Evolutionary conservation across 2,797 vertebrate species (phyloP).

Genomic region (Sardinella longiceps): DNA sequence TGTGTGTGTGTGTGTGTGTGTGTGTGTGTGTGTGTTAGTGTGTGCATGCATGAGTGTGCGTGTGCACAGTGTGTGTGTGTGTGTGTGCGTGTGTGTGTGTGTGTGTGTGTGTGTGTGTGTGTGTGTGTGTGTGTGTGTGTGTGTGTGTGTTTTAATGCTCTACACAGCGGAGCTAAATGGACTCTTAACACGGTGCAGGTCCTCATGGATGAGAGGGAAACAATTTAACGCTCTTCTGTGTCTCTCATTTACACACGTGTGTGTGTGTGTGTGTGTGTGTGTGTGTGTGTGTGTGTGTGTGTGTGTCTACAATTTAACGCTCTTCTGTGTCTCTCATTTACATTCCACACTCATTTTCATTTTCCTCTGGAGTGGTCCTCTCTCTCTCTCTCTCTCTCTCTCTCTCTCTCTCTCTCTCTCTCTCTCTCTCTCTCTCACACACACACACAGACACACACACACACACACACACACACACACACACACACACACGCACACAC

Average conservation of each 20-base stretch:
- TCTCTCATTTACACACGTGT: slow-evolving; percentile 43
- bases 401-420: neutral
- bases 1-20: neutral
- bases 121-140: neutral
- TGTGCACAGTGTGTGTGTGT: no score
- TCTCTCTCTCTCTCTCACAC: neutral
- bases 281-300: no score
- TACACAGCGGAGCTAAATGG: slow-evolving; percentile 51
- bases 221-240: slow-evolving; percentile 42
- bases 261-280: no score
- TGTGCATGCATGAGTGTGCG: no score
- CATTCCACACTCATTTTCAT: slow-evolving; percentile 45
- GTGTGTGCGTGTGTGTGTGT: neutral
- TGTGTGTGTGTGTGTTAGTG: no score
- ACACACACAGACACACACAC: no score
- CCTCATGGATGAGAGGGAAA: slow-evolving; percentile 53
- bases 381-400: neutral
- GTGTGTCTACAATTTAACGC: slow-evolving; percentile 44
- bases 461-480: no score
- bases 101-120: neutral
- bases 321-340: slow-evolving; percentile 40
- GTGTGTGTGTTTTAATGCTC: slow-evolving; percentile 54
- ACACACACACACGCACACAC: no score
- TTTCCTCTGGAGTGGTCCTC: no score
- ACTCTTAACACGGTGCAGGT: slow-evolving; percentile 45